Conservation (phyloP, 2,113 vertebrate genomes). For the Forbesichthys agassizii region DNA sequence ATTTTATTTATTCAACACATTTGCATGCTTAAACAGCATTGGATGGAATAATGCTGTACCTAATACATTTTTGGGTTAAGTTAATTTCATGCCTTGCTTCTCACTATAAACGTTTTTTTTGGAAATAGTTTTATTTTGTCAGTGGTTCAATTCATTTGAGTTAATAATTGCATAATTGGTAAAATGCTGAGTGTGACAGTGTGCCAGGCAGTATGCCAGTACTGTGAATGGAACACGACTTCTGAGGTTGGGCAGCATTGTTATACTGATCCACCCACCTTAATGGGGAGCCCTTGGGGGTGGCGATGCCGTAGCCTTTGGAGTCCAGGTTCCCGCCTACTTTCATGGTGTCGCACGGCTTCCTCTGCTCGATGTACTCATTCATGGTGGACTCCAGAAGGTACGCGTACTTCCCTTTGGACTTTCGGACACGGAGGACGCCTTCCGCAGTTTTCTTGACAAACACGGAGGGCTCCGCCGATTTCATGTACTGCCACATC, state of each 20-base stretch:
- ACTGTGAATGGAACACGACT: conserved; percentile 68
- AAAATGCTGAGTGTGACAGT: conserved; percentile 33
- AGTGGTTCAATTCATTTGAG: background rate
- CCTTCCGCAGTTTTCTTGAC: conserved; percentile 97
- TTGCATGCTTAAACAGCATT: background rate
- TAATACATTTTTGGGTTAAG: background rate
- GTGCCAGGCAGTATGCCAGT: conserved; percentile 61
- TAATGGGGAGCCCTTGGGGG: conserved; percentile 99
- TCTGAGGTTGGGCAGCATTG: conserved; percentile 87
- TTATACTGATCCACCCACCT: conserved; percentile 99
- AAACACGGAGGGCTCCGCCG: conserved; percentile 94
- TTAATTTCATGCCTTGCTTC: background rate
- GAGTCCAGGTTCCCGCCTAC: conserved; percentile 98
- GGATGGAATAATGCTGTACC: background rate
- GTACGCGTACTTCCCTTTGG: conserved; percentile 98
- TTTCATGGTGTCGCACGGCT: conserved; percentile 99
- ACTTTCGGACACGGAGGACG: conserved; percentile 91
- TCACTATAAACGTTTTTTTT: background rate
- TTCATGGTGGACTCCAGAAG: conserved; percentile 98
- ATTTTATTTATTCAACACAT: conserved; percentile 1
- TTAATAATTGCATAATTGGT: background rate
- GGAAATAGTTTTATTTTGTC: no score
- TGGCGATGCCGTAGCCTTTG: conserved; percentile 98
- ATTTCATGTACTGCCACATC: conserved; percentile 99
- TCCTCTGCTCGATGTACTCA: conserved; percentile 97